Evolutionary conservation across 2,113 vertebrate genomes (phyloP).

Genomic region (Rhodinocichla rosea): DNA sequence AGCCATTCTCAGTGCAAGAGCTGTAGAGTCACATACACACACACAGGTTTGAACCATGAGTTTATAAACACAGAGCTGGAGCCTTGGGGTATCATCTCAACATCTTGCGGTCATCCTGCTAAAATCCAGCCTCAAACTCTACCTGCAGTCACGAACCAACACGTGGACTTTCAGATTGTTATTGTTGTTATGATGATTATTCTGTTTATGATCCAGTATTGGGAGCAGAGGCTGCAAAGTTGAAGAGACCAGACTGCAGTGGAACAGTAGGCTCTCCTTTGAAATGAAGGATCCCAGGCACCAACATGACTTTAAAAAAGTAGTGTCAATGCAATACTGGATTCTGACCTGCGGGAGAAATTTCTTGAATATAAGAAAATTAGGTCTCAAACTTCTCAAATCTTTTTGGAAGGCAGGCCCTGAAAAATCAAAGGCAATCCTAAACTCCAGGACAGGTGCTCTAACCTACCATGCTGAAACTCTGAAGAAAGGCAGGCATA

Average conservation of each 20-base stretch:
- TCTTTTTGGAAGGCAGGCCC: background rate
- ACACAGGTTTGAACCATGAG: accelerated
- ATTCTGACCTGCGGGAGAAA: background rate
- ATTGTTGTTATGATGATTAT: background rate
- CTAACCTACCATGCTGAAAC: background rate
- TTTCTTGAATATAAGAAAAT: background rate
- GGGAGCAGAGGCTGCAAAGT: background rate
- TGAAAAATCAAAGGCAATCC: background rate
- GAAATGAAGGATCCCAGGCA: background rate
- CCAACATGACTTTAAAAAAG: background rate
- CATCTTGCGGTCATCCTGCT: background rate
- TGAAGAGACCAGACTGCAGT: background rate
- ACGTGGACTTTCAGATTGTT: background rate
- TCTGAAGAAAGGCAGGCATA: background rate
- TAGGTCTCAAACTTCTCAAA: background rate
- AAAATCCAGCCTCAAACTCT: background rate
- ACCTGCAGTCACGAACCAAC: background rate
- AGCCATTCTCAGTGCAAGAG: background rate
- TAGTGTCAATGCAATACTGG: background rate
- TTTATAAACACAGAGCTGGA: background rate
- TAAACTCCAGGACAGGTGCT: background rate
- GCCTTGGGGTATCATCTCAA: background rate
- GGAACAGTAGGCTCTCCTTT: background rate
- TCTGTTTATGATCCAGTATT: background rate
- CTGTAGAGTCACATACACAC: background rate